These are phyloP conservation scores for Elgaria multicarinata DNA, from an alignment of 2,113 vertebrate genomes.

Conservation along the genomic window DNA sequence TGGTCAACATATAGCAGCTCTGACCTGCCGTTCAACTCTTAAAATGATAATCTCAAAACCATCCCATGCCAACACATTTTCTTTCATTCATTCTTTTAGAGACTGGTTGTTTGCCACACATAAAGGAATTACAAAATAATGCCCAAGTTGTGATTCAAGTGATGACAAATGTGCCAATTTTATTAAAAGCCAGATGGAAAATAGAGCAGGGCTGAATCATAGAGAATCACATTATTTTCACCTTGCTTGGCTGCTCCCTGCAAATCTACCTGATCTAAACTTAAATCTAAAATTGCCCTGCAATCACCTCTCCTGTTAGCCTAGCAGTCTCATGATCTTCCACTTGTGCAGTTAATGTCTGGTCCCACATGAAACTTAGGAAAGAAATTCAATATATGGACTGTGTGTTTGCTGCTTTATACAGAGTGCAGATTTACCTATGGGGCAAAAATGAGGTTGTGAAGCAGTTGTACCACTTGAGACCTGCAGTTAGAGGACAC, in stretches of 20 bases:
- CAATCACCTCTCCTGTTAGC: not conserved
- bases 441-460: too few relatives aligned
- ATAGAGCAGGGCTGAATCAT: not conserved
- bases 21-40: not conserved
- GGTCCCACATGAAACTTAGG: not conserved
- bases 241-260: not conserved
- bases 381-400: not conserved
- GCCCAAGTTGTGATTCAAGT: not conserved
- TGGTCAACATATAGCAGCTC: not conserved
- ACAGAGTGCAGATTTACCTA: too few relatives aligned
- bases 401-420: too few relatives aligned
- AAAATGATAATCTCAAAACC: not conserved
- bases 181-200: conserved; percentile 14
- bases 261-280: conserved; percentile 4
- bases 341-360: not conserved
- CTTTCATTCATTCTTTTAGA: not conserved
- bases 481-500: too few relatives aligned
- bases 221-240: conserved; percentile 14
- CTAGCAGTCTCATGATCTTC: not conserved
- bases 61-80: not conserved
- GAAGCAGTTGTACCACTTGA: too few relatives aligned
- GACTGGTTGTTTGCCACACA: conserved; percentile 1
- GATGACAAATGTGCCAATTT: conserved; percentile 29
- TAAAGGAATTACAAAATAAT: not conserved
- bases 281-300: too few relatives aligned